Percentiles rank a stretch among this genome's conserved stretches.
These are phyloP conservation scores for Paracanthobrama guichenoti DNA, from an alignment of 2,113 vertebrate genomes.

Conservation along the genomic window DNA sequence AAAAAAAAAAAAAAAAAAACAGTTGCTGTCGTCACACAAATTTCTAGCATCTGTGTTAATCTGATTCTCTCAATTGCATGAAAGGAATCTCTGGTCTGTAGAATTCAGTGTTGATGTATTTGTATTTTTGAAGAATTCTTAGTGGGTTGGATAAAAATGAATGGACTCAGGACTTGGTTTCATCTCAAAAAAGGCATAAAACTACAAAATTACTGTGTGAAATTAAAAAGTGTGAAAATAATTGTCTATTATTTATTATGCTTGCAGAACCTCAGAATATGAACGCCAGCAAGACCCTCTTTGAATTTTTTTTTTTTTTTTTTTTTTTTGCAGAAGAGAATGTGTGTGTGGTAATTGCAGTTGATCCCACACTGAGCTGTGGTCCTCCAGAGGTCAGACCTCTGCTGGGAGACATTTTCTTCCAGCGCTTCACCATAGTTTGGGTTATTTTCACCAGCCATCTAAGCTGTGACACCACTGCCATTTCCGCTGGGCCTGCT, in stretches of 20 bases:
- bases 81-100: neutral
- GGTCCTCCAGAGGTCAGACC: conserved; percentile 11
- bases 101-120: neutral
- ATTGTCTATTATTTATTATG: neutral
- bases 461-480: conserved; percentile 26
- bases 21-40: neutral
- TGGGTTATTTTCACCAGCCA: conserved; percentile 32
- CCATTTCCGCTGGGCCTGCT: neutral
- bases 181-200: neutral
- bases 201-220: neutral
- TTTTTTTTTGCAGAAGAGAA: too few species aligned
- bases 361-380: neutral
- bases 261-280: too few species aligned
- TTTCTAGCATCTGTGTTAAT: neutral
- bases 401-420: conserved; percentile 3
- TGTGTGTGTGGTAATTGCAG: conserved; percentile 4
- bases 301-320: neutral
- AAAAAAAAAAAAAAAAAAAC: neutral
- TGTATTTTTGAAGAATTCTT: neutral
- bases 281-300: neutral
- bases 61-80: neutral
- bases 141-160: neutral
- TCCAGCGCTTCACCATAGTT: neutral
- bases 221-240: neutral
- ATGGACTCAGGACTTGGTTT: neutral